Evolutionary conservation across 2,888 invertebrate species (phyloP), one percentile per base, ranked within the genome.

Genomic region (Tryphoninae sp.): DNA sequence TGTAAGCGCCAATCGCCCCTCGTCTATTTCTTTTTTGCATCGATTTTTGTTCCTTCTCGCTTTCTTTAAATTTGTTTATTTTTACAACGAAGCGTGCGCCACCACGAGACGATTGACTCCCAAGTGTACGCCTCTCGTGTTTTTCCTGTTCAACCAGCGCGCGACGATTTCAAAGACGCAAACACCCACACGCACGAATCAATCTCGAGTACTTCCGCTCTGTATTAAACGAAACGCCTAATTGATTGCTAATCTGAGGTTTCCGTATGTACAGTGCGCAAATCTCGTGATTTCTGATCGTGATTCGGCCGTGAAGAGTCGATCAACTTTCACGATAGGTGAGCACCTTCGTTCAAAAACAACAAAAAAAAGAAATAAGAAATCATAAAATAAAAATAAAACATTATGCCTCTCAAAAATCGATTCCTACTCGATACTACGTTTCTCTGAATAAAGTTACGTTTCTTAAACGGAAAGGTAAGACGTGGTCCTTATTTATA

Each of bases 401-500:
- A 33, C 59, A 33, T 26, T 13, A n/a, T 59, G 1, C 26, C 59
- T 26, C 26, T n/a, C 4, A 3, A 59, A 33, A 59, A 59, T 59
- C 26, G 26, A 26, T 26, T 59, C 23, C 26, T 13, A 59, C 11
- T 59, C 26, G 23, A 1, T 59, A 26, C 3, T 59, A 59, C 22
- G 11, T 23, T 23, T 26, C 26, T 59, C 26, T 59, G 45, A 45
- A 45, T 26, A 26, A 59, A 13, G 9, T 26, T 59, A 13, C 59
- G 13, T 13, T 22, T 62, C 16, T 62, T 11, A 62, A 42, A 7
- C 19, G 8, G 77, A 53, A 76, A 73, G 71, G 58, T n/a, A 22
- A 42, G 9, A 11, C 9, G 11, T 16, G 55, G 74, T 42, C 75
- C 80, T 26, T 73, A 80, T 87, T 85, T 84, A 87, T 79, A 81